These are phyloP conservation scores for Ophiodon elongatus DNA, from an alignment of 2,113 vertebrate species.

Conservation along the genomic window DNA sequence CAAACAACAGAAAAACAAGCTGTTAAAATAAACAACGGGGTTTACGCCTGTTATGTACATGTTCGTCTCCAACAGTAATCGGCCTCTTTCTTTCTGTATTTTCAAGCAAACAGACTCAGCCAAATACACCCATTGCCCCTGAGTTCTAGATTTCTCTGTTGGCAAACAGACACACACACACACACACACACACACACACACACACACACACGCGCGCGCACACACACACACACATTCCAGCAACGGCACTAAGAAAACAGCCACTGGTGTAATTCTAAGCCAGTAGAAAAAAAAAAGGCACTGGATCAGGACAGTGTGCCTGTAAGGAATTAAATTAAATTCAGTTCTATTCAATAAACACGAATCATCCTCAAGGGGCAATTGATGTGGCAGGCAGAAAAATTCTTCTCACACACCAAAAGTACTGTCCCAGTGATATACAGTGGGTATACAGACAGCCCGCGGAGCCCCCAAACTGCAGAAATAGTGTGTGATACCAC, in stretches of 20 bases:
- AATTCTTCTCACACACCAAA: conserved; percentile 4
- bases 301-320: conserved; percentile 36
- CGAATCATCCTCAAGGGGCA: conserved; percentile 30
- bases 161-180: conserved; percentile 47
- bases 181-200: conserved; percentile 52
- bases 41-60: not conserved
- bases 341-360: conserved; percentile 39
- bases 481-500: not conserved
- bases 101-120: conserved; percentile 48
- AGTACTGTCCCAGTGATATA: not conserved
- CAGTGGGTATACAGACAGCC: not conserved
- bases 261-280: conserved; percentile 57
- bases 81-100: conserved; percentile 42
- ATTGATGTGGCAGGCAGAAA: conserved; percentile 23
- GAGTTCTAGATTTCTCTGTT: conserved; percentile 61
- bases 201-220: conserved; percentile 47
- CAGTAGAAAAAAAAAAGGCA: conserved; percentile 20
- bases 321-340: conserved; percentile 51
- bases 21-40: not conserved
- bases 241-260: conserved; percentile 69
- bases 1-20: conserved; percentile 10
- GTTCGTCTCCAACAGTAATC: conserved; percentile 39
- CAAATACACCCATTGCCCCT: conserved; percentile 74
- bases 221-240: conserved; percentile 64
- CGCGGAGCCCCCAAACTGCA: conserved; percentile 29